Evolutionary conservation across 2,113 vertebrate genomes (phyloP).

Genomic region (Monarcha castaneiventris): DNA sequence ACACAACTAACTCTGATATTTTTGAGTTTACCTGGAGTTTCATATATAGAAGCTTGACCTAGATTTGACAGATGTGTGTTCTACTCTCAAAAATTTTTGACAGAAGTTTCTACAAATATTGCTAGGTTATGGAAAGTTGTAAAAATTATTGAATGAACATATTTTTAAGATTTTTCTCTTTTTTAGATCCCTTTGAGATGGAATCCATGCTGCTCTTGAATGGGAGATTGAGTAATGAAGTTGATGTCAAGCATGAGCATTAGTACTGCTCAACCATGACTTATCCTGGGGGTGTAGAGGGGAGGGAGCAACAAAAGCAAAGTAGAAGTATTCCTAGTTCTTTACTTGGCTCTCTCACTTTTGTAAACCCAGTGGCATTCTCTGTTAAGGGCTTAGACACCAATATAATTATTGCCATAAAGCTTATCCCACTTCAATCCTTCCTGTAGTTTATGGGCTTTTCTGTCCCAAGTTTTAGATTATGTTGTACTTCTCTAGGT

Average conservation of each 20-base stretch:
- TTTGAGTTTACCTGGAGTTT: not conserved
- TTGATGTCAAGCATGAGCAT: not conserved
- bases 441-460: not conserved
- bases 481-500: not conserved
- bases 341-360: not conserved
- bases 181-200: not conserved
- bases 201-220: not conserved
- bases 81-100: not conserved
- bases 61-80: not conserved
- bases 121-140: not conserved
- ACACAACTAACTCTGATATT: not conserved
- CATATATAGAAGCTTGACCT: not conserved
- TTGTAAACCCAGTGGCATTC: not conserved
- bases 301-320: not conserved
- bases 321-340: not conserved
- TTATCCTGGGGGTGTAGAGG: rapidly evolving
- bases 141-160: not conserved
- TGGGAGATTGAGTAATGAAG: not conserved
- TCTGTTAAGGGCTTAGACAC: not conserved
- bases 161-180: not conserved
- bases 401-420: not conserved
- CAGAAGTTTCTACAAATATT: not conserved
- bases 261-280: not conserved
- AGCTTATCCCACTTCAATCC: not conserved
- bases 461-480: not conserved